Percentiles rank a stretch among this genome's conserved stretches.
phyloP scores from a whole-genome alignment of 2,113 vertebrate genomes.

The Condylura cristata region DNA sequence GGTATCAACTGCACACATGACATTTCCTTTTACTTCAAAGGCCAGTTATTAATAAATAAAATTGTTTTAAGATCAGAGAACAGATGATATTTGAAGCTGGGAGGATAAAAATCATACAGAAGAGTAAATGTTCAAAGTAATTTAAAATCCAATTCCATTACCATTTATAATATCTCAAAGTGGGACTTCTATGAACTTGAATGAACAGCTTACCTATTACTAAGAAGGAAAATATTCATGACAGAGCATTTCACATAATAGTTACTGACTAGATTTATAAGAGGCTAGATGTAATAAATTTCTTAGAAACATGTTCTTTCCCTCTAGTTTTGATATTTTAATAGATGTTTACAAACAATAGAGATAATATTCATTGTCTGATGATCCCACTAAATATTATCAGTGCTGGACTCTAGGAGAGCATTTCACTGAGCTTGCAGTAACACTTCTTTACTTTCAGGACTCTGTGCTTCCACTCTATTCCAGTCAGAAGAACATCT shows the following conservation, averaged over 20 bases:
- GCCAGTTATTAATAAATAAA: neutral
- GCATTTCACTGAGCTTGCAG: neutral
- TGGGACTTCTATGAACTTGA: neutral
- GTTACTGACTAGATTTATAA: constrained; percentile 27
- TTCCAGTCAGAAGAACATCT: neutral
- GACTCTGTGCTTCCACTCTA: neutral
- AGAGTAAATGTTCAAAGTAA: neutral
- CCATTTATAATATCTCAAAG: constrained; percentile 5
- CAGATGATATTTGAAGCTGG: neutral
- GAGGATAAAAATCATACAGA: neutral
- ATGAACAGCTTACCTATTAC: constrained; percentile 4
- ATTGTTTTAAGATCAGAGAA: neutral
- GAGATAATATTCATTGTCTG: neutral
- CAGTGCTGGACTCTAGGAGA: neutral
- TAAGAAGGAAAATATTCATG: neutral
- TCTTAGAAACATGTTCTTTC: constrained; percentile 37
- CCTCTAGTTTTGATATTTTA: constrained; percentile 36
- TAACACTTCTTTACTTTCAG: neutral
- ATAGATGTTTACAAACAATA: constrained; percentile 20
- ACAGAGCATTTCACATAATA: neutral
- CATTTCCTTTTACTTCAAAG: neutral
- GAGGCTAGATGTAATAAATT: constrained; percentile 24
- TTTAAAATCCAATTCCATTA: constrained; percentile 14
- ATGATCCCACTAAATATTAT: neutral
- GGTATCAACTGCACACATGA: neutral